Percentiles rank a stretch among this genome's conserved stretches.
Conservation (phyloP, 1,140 invertebrate genomes). For the Hylaeus volcanicus region DNA sequence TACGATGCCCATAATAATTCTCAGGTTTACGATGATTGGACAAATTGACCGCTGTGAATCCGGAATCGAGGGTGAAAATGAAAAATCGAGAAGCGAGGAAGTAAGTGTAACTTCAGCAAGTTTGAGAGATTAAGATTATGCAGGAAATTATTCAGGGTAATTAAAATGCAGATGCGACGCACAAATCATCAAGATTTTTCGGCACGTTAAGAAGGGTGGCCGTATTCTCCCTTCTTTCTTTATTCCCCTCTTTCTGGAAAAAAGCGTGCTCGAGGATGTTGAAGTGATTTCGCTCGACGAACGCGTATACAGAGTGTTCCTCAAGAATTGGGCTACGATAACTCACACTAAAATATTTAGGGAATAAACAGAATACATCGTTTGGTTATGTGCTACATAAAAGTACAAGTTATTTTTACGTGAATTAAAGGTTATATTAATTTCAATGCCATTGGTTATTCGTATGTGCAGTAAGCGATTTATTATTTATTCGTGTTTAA, state of each 20-base stretch:
- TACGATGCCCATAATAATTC: conserved; percentile 12
- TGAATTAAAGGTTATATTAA: neutral
- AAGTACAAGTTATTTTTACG: neutral
- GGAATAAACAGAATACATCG: too few relatives aligned
- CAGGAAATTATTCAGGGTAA: conserved; percentile 77
- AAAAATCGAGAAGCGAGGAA: conserved; percentile 19
- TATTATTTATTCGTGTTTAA: too few relatives aligned
- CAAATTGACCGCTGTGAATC: conserved; percentile 27
- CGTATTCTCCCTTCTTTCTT: conserved; percentile 1
- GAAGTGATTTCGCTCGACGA: conserved; percentile 46
- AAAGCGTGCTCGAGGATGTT: conserved; percentile 21
- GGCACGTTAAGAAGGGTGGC: conserved; percentile 45
- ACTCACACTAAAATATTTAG: too few relatives aligned
- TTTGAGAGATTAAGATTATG: conserved; percentile 68
- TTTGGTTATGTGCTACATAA: neutral
- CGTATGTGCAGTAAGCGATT: too few relatives aligned
- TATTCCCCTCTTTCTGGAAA: conserved; percentile 22
- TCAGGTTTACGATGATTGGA: conserved; percentile 20
- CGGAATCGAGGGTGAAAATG: conserved; percentile 3
- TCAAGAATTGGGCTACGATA: too few relatives aligned
- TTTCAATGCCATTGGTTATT: too few relatives aligned
- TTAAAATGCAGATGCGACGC: conserved; percentile 79
- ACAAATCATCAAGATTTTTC: conserved; percentile 78
- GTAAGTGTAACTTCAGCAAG: conserved; percentile 43
- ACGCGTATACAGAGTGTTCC: conserved; percentile 57